Base-by-base conservation (phyloP, 2,797 vertebrate species). In the Alectoris magna region DNA sequence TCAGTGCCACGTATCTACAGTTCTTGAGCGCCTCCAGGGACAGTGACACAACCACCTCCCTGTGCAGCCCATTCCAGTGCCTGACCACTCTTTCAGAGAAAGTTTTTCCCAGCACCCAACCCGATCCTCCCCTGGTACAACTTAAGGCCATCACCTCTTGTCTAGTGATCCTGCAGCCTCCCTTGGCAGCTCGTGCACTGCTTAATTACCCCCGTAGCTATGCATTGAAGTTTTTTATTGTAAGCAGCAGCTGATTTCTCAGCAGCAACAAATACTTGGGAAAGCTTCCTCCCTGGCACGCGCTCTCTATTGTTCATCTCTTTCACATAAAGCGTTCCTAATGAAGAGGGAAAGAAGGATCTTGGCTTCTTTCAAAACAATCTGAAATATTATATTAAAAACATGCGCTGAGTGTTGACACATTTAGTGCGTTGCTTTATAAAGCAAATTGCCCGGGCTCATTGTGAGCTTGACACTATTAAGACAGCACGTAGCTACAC, bases 361-460 rank as follows among this genome's bases (percentile, higher is more conserved):
- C 85, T 92, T 92, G 91, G 89, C 80, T 95, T 95, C 91, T 94
- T 94, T 96, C 96, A 94, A 96, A 89, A 93, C 90, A 91, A 94
- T 95, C 90, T 94, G 91, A 93, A 95, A 96, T 93, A 93, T 73
- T 68, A 96, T 84, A 91, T 91, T 90, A 94, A 95, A 92, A 95
- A 94, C 75, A 85, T 19, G 62, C 58, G 6, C 91, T 11, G 62
- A 90, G 82, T 91, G 93, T 95, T 95, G 95, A 96, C 91, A 88
- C 83, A 91, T 93, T 96, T 91, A 95, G 87, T 59, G 56, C 39
- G 2, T 79, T 69, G 91, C 94, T 96, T 95, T 94, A 80, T 71
- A 93, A 91, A 97, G 85, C 62, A 81, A 85, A 87, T 94, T 93
- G 83, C 84, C 83, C 34, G 0, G 90, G 71, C 93, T 95, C 74